Evolutionary conservation across 2,113 vertebrate species (phyloP).

Genomic region (Ia io): DNA sequence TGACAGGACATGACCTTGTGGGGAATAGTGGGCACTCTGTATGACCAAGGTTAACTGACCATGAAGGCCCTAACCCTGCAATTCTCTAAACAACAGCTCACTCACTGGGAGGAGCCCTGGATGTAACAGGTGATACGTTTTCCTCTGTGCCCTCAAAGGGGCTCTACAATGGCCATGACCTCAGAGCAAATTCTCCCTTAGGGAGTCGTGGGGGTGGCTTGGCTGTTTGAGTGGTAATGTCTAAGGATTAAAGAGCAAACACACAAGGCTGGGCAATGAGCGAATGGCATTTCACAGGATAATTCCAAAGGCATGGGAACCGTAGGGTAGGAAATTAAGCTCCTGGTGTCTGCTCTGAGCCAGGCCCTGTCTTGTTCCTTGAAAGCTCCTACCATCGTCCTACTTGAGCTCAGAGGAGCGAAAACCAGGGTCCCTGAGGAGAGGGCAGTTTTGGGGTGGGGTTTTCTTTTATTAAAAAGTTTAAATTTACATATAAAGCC

Average conservation of each 20-base stretch:
- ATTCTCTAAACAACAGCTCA: not conserved
- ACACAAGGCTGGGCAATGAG: not conserved
- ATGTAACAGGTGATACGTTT: not conserved
- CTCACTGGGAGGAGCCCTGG: not conserved
- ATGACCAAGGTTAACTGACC: not conserved
- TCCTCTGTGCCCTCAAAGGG: not conserved
- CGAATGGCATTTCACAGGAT: not conserved
- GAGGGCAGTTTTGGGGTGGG: not conserved
- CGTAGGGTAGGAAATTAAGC: not conserved
- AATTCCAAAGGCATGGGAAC: rapidly evolving
- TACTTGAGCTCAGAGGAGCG: not conserved
- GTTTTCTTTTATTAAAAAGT: not conserved
- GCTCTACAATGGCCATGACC: not conserved
- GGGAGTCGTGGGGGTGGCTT: not conserved
- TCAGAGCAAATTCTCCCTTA: not conserved
- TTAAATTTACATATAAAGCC: too few relatives aligned
- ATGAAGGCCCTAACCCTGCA: rapidly evolving
- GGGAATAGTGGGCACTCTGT: not conserved
- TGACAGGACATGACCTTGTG: rapidly evolving
- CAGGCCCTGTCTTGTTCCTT: not conserved
- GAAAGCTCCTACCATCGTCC: not conserved
- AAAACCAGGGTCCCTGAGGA: not conserved
- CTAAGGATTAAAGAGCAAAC: not conserved
- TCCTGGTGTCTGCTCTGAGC: not conserved
- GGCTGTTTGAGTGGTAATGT: not conserved